Evolutionary conservation across 1,140 invertebrate species (phyloP), one percentile per base, ranked within the genome.

Genomic region (Paraescarpia echinospica): DNA sequence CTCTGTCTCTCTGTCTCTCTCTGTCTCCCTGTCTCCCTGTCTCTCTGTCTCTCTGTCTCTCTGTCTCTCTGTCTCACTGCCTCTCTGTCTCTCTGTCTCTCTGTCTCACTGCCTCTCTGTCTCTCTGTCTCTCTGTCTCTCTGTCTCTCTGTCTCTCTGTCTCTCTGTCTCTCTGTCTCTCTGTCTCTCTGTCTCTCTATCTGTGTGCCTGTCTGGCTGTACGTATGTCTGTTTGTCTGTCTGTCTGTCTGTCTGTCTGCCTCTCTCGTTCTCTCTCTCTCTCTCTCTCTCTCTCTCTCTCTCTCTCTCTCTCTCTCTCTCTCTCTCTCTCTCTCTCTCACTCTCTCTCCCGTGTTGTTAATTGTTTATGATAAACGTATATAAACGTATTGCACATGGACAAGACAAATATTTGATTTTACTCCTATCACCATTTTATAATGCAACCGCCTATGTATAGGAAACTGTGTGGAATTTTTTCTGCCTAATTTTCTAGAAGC

Each of bases 81-180:
- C 92, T 92, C 92, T 92, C 91, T 93, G 8, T 92, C 91, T 92
- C n/a, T 93, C 92, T 92, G 8, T 92, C 91, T 92, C 48, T 92
- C 27, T 92, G 92, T 92, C 92, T 93, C 34, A 93, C 92, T 59
- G 5, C 33, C 59, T 88, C 33, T 59, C 92, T 92, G 5, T 93
- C 92, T 92, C 34, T 92, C 92, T 92, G 12, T 88, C 92, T 92
- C 91, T 92, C 92, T 92, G 8, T 92, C 91, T 92, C 33, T 93
- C 41, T 48, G 14, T 48, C 41, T 48, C 41, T 48, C 41, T 48
- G 6, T 48, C 41, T 48, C 41, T 48, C 41, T 48, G 6, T 48
- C 41, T 48, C 41, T 48, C 41, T 48, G 6, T 48, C 41, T 48
- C 41, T 48, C 41, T 48, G 6, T 48, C 41, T 48, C 41, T 48